A percentile compares a stretch with the other conserved stretches of the same genome.
Evolutionary conservation across 2,797 vertebrate genomes (phyloP).

Genomic region (Pseudomugil gertrudae): DNA sequence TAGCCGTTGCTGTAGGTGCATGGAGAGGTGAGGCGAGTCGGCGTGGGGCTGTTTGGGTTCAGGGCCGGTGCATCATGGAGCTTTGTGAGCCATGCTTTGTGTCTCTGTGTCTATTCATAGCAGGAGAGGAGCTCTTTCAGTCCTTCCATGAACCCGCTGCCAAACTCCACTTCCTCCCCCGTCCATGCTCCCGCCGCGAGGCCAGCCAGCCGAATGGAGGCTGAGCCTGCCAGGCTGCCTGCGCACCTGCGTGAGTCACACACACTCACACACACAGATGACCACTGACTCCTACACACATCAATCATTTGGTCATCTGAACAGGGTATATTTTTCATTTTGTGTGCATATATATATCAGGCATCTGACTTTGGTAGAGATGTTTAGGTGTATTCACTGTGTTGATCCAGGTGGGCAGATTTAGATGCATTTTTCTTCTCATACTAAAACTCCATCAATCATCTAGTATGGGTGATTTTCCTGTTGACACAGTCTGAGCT

Average conservation of each 20-base stretch:
- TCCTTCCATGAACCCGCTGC: conserved; percentile 92
- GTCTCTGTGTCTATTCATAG: conserved; percentile 88
- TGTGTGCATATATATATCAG: neutral
- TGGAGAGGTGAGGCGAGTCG: conserved; percentile 33
- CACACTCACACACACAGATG: conserved; percentile 37
- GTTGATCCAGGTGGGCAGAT: no score
- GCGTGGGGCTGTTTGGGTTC: conserved; percentile 69
- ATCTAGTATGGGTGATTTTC: neutral
- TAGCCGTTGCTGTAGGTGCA: conserved; percentile 38
- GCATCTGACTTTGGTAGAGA: conserved; percentile 6
- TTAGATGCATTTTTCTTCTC: no score
- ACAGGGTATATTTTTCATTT: conserved; percentile 25
- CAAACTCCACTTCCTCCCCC: conserved; percentile 90
- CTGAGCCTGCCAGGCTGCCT: conserved; percentile 90
- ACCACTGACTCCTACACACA: conserved; percentile 44
- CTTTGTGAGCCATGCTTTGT: conserved; percentile 81
- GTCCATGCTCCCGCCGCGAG: conserved; percentile 92
- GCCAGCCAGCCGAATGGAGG: conserved; percentile 91
- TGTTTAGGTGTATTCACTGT: conserved; percentile 17
- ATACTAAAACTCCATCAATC: conserved; percentile 13
- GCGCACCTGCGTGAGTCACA: conserved; percentile 95
- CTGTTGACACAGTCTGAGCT: conserved; percentile 14
- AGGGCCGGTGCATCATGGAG: conserved; percentile 63
- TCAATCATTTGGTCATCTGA: conserved; percentile 35
- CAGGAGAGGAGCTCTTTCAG: conserved; percentile 96